A percentile compares a stretch with the other conserved stretches of the same genome.
phyloP scores from a whole-genome alignment of 35 echinoderm and acorn worm species.

The Diadema setosum region DNA sequence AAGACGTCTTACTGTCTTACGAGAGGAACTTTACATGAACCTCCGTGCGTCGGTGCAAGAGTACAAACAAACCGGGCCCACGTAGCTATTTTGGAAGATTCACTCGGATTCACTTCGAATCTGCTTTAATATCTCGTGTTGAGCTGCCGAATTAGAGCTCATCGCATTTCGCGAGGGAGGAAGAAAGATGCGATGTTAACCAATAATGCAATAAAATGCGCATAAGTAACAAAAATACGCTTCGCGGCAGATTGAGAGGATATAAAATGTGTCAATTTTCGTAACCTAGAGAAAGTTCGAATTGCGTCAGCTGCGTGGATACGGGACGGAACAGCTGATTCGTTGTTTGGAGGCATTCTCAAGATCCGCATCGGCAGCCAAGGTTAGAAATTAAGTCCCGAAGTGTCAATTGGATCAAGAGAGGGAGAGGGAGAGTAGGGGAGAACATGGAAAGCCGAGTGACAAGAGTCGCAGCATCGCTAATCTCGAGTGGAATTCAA shows the following conservation, averaged over 20 bases:
- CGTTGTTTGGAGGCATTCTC: not conserved
- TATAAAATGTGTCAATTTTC: conserved; percentile 30
- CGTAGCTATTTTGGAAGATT: not conserved
- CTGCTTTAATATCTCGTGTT: conserved; percentile 4
- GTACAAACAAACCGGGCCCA: not conserved
- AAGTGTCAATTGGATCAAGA: conserved; percentile 16
- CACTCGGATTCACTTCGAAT: not conserved
- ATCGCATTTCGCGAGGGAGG: conserved; percentile 2
- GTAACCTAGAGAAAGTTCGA: conserved; percentile 9
- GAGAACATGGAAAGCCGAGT: not conserved
- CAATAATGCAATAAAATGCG: conserved; percentile 5
- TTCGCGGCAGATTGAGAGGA: conserved; percentile 3
- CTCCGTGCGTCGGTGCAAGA: not conserved
- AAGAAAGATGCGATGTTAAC: not conserved
- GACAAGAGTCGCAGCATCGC: not conserved
- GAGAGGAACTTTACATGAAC: not conserved
- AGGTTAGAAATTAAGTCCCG: conserved; percentile 15
- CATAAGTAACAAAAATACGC: not conserved
- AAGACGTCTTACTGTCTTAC: conserved; percentile 4
- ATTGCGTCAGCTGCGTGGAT: conserved; percentile 4
- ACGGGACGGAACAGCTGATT: not conserved
- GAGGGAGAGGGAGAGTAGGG: not conserved
- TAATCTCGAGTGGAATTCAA: not conserved
- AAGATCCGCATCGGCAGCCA: conserved; percentile 16
- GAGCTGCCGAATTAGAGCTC: conserved; percentile 4